phyloP scores from a whole-genome alignment of 1,140 invertebrate genomes.

The Cardiocondyla obscurior region DNA sequence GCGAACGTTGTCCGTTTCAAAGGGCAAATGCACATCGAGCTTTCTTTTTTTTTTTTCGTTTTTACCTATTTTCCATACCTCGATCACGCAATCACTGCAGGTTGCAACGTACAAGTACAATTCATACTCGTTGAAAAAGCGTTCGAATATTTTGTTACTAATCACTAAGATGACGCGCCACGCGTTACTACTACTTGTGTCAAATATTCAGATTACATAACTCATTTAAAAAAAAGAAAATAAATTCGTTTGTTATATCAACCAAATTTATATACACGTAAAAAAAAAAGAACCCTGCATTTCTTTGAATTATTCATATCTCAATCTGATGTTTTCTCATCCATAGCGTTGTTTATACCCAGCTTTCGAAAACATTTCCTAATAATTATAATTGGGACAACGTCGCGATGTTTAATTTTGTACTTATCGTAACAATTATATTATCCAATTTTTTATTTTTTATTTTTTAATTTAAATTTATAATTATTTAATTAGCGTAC shows the following conservation, averaged over 20 bases:
- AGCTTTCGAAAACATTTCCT: not conserved
- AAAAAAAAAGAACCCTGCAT: not conserved
- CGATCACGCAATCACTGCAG: not conserved
- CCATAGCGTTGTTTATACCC: not conserved
- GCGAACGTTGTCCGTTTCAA: constrained; percentile 12
- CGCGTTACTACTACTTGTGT: not conserved
- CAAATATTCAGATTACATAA: not conserved
- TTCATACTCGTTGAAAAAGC: not conserved
- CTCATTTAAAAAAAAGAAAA: not conserved
- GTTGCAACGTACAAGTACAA: not conserved
- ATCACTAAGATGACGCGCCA: not conserved
- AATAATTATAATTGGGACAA: not conserved
- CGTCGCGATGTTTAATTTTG: not conserved
- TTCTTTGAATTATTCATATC: not conserved
- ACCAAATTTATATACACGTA: not conserved
- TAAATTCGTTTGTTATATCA: not conserved
- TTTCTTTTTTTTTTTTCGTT: not conserved
- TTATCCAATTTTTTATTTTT: not conserved
- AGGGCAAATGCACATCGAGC: not conserved
- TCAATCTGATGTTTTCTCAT: not conserved
- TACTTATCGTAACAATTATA: no score
- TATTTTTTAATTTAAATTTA: not conserved
- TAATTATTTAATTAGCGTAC: not conserved
- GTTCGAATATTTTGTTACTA: not conserved
- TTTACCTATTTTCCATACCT: not conserved